Base-by-base conservation (phyloP, 2,113 vertebrate genomes). In the Pimephales promelas region DNA sequence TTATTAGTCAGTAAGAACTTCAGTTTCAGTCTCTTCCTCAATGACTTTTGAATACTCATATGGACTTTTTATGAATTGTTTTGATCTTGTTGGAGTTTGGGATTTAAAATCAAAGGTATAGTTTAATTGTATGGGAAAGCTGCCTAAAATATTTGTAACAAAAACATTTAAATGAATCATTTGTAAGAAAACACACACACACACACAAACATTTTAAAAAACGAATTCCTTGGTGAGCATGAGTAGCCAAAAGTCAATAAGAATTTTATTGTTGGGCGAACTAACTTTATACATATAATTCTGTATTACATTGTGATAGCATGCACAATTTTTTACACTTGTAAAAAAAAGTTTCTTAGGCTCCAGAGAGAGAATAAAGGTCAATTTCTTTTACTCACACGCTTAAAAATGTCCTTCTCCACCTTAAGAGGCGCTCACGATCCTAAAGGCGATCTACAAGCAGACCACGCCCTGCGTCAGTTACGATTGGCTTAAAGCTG, bases 401-500 rank as follows among this genome's bases (percentile, higher is more conserved):
- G 16, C 73, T n/a, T 36, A 10, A 47, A 40, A 36, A 74, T 66
- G 57, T 78, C 57, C 61, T 73, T 85, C 72, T 91, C 90, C 90
- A 92, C 91, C 92, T 92, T 92, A 92, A 93, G 72, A 61, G 22
- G 75, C 59, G 45, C 82, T 70, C 56, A 59, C 64, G 13, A 28
- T 82, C 43, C 61, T 49, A 8, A 66, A 78, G 5, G 24, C 73
- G 40, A 81, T 81, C 49, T 62, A 28, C 0, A 31, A 72, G 77
- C 16, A 45, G 76, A 36, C 43, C 89, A 92, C 92, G 91, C 93
- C 91, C 82, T 61, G 14, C 56, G 0, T 5, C 2, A 0, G 2
- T 78, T 49, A 59, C 66, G 87, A 93, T 95, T 94, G 93, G 94
- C 74, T 87, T 1, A 7, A 20, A 10, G 20, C 74, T 59, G 36